Conservation (phyloP, 2,113 vertebrate species). For the Balaenoptera acutorostrata region DNA sequence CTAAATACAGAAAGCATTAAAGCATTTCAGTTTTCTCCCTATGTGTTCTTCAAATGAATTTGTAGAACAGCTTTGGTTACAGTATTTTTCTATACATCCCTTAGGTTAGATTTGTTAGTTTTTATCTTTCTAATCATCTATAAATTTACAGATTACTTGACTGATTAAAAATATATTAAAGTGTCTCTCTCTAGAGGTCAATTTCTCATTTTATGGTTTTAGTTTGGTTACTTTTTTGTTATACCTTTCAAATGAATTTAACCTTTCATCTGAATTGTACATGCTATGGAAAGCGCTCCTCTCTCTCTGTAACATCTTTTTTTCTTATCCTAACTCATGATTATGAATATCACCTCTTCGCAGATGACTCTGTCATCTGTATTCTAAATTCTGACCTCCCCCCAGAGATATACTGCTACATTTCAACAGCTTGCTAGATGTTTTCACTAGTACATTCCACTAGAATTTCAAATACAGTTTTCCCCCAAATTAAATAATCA, state of each 20-base stretch:
- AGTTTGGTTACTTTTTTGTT: background rate
- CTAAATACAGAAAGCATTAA: background rate
- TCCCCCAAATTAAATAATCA: background rate
- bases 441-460: background rate
- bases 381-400: background rate
- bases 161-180: background rate
- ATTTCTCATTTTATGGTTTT: background rate
- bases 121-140: background rate
- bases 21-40: background rate
- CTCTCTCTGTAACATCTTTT: background rate
- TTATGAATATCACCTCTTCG: background rate
- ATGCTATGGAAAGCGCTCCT: background rate
- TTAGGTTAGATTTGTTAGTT: background rate
- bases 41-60: background rate
- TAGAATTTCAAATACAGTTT: background rate
- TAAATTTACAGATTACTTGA: background rate
- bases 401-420: background rate
- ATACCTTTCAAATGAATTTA: background rate
- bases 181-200: background rate
- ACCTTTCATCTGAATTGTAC: background rate
- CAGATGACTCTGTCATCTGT: background rate
- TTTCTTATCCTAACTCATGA: background rate
- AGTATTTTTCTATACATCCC: background rate
- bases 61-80: background rate
- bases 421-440: background rate